Percentiles rank a stretch among this genome's conserved stretches.
Evolutionary conservation across 2,797 vertebrate species (phyloP).

Genomic region (Lutra lutra): DNA sequence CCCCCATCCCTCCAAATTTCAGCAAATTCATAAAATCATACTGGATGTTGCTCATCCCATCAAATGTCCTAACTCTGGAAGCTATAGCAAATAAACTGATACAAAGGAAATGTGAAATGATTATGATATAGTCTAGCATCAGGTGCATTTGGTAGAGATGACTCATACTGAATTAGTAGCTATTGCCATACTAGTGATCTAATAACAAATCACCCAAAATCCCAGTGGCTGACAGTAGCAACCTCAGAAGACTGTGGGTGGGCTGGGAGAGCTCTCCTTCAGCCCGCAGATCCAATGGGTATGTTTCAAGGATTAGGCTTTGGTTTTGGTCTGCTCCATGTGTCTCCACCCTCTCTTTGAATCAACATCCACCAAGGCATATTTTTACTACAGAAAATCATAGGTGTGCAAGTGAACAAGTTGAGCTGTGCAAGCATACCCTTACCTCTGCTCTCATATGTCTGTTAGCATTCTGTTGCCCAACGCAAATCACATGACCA

Average conservation of each 20-base stretch:
- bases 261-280: background rate
- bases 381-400: background rate
- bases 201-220: background rate
- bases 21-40: background rate
- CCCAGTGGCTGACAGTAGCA: background rate
- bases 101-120: background rate
- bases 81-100: background rate
- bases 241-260: accelerated
- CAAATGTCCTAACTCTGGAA: background rate
- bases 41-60: background rate
- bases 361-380: background rate
- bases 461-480: background rate
- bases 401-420: background rate
- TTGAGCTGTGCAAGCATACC: background rate
- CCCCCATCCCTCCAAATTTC: background rate
- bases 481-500: background rate
- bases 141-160: background rate
- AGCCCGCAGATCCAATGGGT: background rate
- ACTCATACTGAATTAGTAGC: background rate
- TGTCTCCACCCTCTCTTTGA: background rate
- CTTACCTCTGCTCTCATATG: background rate
- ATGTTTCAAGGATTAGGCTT: background rate
- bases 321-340: background rate
- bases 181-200: background rate
- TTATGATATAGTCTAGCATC: background rate